These are phyloP conservation scores for Rhadinocentrus ornatus DNA, from an alignment of 2,797 vertebrate species.

Conservation along the genomic window DNA sequence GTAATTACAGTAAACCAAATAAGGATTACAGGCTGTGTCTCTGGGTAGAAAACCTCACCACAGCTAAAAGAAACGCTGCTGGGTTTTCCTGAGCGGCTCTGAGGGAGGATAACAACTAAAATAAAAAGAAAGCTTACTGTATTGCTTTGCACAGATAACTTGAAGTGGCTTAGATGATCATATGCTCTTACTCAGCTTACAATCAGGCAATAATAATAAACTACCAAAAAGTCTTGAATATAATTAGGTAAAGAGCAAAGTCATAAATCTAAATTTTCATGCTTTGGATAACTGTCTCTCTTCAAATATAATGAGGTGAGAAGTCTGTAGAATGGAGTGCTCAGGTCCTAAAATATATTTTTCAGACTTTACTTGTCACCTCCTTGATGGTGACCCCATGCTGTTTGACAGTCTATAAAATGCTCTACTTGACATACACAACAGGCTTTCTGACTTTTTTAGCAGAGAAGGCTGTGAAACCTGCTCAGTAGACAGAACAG, in stretches of 20 bases:
- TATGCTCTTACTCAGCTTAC: not conserved
- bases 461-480: slow-evolving; percentile 8
- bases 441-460: not conserved
- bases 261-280: not conserved
- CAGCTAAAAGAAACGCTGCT: slow-evolving; percentile 28
- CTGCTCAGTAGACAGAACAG: slow-evolving; percentile 2
- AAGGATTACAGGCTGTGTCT: slow-evolving; percentile 60
- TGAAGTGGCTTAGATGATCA: not conserved
- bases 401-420: slow-evolving; percentile 8
- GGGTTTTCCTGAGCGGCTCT: slow-evolving; percentile 11
- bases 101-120: not conserved
- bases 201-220: not conserved
- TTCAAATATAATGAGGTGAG: not conserved
- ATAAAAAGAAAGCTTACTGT: too few relatives aligned
- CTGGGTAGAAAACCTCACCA: slow-evolving; percentile 14
- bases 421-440: slow-evolving; percentile 6
- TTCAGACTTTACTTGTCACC: not conserved
- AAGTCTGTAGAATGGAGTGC: not conserved
- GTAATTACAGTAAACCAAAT: slow-evolving; percentile 72
- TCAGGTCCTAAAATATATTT: not conserved
- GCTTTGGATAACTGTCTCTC: not conserved
- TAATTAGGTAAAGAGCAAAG: not conserved
- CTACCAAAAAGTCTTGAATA: not conserved
- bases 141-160: not conserved
- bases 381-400: slow-evolving; percentile 2